A percentile compares a stretch with the other conserved stretches of the same genome.
Conservation (phyloP, 2,888 invertebrate genomes). For the Campoplex nolae region DNA sequence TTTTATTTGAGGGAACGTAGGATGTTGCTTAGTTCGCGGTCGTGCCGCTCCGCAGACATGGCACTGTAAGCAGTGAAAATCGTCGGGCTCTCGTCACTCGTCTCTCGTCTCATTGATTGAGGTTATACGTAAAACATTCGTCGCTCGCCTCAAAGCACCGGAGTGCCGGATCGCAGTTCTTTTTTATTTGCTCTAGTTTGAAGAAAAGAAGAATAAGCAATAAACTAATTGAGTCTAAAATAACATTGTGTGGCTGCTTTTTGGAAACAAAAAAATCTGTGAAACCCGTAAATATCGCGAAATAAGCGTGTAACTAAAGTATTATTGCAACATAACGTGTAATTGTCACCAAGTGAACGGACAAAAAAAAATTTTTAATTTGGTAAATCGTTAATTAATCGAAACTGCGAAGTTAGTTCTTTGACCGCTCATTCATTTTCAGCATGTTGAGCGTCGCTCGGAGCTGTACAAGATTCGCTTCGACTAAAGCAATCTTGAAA, state of each 20-base stretch:
- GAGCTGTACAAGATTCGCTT: constrained; percentile 58
- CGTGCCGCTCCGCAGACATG: background rate
- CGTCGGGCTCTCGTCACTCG: too few species aligned
- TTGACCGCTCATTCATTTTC: background rate
- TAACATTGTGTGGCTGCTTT: background rate
- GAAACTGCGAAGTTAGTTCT: background rate
- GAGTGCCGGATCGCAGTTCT: background rate
- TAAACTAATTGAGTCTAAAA: background rate
- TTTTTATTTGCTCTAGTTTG: background rate
- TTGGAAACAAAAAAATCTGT: background rate
- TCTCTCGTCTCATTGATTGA: background rate
- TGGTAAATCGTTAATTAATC: background rate
- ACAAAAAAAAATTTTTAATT: background rate
- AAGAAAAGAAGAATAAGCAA: background rate
- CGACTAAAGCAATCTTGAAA: constrained; percentile 24
- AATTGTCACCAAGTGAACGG: background rate
- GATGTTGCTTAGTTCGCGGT: background rate
- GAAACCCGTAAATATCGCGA: background rate
- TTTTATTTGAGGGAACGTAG: too few species aligned
- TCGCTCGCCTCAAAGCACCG: background rate
- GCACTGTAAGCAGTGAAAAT: background rate
- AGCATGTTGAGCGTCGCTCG: constrained; percentile 69
- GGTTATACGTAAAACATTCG: background rate
- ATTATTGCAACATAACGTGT: background rate
- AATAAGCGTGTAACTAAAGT: background rate